phyloP scores from a whole-genome alignment of 2,888 invertebrate species.

The Falcaria lacertinaria region DNA sequence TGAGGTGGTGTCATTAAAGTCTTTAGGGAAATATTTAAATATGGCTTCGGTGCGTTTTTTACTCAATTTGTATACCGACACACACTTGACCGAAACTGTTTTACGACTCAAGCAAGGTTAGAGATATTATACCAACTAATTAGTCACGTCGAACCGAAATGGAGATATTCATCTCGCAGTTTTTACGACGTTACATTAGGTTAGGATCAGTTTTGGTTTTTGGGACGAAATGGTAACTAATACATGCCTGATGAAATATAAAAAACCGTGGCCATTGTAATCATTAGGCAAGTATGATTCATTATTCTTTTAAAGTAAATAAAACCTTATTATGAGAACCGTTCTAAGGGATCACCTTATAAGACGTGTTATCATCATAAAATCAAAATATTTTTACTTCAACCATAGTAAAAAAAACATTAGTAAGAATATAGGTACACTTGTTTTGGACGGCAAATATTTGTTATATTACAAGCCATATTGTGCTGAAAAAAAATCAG shows the following conservation, averaged over 20 bases:
- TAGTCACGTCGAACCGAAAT: constrained; percentile 63
- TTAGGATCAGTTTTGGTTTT: constrained; percentile 31
- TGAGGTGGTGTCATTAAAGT: no score
- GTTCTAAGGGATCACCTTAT: no score
- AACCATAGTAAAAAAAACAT: no score
- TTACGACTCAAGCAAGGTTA: constrained; percentile 44
- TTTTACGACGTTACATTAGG: constrained; percentile 28
- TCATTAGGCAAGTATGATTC: background rate
- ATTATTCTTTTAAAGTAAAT: background rate
- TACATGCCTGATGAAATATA: background rate
- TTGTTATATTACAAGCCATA: no score
- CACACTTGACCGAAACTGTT: constrained; percentile 17
- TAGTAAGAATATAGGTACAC: no score
- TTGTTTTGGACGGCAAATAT: no score
- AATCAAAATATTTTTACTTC: no score
- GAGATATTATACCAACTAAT: constrained; percentile 53
- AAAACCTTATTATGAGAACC: no score
- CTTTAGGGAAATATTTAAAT: background rate
- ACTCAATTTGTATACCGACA: background rate
- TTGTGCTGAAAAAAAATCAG: no score
- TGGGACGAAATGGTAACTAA: constrained; percentile 3
- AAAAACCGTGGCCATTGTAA: background rate
- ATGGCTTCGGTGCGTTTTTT: no score
- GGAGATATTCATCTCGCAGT: constrained; percentile 50
- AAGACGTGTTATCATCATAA: no score